A percentile compares a stretch with the other conserved stretches of the same genome.
These are phyloP conservation scores for Psittacula cyanocephala DNA, from an alignment of 2,113 vertebrate genomes.

Conservation along the genomic window DNA sequence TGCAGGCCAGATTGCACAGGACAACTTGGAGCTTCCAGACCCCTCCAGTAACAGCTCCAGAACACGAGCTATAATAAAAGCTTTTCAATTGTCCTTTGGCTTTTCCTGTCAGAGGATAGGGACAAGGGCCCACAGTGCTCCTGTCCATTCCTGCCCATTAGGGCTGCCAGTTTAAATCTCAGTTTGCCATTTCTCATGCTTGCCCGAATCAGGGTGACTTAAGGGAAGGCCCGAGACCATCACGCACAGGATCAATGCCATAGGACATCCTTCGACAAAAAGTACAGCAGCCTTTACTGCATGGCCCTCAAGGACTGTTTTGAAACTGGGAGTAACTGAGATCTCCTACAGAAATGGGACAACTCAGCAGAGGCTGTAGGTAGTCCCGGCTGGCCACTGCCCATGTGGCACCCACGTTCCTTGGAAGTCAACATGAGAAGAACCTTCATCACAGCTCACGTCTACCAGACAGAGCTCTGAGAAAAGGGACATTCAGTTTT, in stretches of 20 bases:
- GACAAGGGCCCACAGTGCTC: not conserved
- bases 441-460: not conserved
- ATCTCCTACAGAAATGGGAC: not conserved
- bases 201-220: not conserved
- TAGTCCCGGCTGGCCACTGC: not conserved
- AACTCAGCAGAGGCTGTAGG: not conserved
- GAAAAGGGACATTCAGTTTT: not conserved
- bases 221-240: not conserved
- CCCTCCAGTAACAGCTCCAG: not conserved
- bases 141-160: not conserved
- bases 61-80: not conserved
- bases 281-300: not conserved
- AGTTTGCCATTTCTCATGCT: not conserved
- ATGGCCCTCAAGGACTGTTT: not conserved
- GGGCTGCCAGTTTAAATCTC: not conserved
- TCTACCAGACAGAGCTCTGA: not conserved
- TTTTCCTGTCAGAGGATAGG: not conserved
- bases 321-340: not conserved
- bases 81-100: not conserved
- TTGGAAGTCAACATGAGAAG: not conserved
- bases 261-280: not conserved
- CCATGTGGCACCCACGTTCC: not conserved
- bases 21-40: not conserved
- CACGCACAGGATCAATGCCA: not conserved
- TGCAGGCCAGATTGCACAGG: not conserved